phyloP scores from a whole-genome alignment of 2,113 vertebrate species.

The Microcebus lehilahytsara region DNA sequence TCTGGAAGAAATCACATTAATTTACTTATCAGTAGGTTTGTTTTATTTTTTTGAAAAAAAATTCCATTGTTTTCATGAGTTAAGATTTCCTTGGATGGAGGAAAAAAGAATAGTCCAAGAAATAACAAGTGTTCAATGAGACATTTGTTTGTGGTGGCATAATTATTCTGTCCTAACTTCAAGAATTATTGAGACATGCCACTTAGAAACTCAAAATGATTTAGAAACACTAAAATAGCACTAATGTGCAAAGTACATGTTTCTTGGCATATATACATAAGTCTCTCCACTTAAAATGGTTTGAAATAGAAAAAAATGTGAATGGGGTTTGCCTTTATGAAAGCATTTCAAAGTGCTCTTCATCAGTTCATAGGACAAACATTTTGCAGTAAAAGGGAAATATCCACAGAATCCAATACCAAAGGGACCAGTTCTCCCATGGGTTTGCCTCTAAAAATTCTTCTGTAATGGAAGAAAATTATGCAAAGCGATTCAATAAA shows the following conservation, averaged over 20 bases:
- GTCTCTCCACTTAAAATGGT: neutral
- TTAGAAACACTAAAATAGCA: neutral
- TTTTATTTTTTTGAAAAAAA: neutral
- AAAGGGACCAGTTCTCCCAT: neutral
- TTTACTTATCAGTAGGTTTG: neutral
- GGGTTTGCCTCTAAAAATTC: neutral
- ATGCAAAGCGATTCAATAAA: neutral
- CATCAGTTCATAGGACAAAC: neutral
- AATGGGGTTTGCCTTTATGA: neutral
- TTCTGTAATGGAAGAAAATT: neutral
- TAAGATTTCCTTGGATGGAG: neutral
- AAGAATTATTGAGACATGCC: neutral
- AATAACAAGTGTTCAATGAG: neutral
- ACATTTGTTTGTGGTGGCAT: neutral
- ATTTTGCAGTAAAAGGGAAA: neutral
- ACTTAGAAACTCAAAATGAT: neutral
- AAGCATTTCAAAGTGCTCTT: neutral
- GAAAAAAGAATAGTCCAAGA: neutral
- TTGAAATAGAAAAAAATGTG: neutral
- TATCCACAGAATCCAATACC: neutral
- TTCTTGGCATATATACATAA: neutral
- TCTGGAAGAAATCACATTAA: neutral
- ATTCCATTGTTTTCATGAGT: neutral
- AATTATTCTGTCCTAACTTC: neutral
- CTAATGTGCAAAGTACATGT: neutral